Conservation (phyloP, 1,140 invertebrate genomes). For the Cyclargus thomasi region DNA sequence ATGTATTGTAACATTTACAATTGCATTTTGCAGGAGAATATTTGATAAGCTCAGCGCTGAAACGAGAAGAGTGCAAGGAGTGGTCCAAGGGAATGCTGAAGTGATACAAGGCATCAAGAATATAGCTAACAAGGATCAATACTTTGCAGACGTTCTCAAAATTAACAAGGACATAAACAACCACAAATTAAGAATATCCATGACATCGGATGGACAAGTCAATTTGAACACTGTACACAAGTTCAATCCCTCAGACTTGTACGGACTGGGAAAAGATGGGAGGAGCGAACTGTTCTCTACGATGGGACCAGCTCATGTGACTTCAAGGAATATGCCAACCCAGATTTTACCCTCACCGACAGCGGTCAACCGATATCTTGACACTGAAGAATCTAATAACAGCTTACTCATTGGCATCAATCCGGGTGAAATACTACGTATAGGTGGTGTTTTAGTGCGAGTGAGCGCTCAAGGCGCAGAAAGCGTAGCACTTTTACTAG, state of each 20-base stretch:
- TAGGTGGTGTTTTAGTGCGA: slow-evolving; percentile 46
- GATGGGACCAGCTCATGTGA: slow-evolving; percentile 42
- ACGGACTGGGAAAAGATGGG: slow-evolving; percentile 40
- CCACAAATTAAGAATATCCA: slow-evolving; percentile 59
- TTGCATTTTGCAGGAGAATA: slow-evolving; percentile 51
- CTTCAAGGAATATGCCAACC: slow-evolving; percentile 44
- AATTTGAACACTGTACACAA: slow-evolving; percentile 62
- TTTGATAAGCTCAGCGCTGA: slow-evolving; percentile 68
- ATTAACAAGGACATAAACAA: slow-evolving; percentile 67
- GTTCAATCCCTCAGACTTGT: slow-evolving; percentile 54
- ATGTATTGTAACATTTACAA: background rate
- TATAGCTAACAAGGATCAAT: slow-evolving; percentile 63
- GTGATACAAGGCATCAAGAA: slow-evolving; percentile 60
- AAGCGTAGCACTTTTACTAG: slow-evolving; percentile 43
- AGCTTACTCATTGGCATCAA: slow-evolving; percentile 48
- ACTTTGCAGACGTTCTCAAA: slow-evolving; percentile 55
- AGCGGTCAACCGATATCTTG: slow-evolving; percentile 32
- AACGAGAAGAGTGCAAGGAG: slow-evolving; percentile 50
- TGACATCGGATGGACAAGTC: slow-evolving; percentile 61
- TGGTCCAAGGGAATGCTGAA: slow-evolving; percentile 62
- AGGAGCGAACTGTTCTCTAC: slow-evolving; percentile 46
- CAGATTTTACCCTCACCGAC: slow-evolving; percentile 34
- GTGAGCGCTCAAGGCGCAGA: slow-evolving; percentile 54
- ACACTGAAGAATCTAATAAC: slow-evolving; percentile 40
- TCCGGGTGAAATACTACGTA: slow-evolving; percentile 55